These are phyloP conservation scores for Rhincodon typus DNA, from an alignment of 2,797 vertebrate genomes.

Conservation along the genomic window DNA sequence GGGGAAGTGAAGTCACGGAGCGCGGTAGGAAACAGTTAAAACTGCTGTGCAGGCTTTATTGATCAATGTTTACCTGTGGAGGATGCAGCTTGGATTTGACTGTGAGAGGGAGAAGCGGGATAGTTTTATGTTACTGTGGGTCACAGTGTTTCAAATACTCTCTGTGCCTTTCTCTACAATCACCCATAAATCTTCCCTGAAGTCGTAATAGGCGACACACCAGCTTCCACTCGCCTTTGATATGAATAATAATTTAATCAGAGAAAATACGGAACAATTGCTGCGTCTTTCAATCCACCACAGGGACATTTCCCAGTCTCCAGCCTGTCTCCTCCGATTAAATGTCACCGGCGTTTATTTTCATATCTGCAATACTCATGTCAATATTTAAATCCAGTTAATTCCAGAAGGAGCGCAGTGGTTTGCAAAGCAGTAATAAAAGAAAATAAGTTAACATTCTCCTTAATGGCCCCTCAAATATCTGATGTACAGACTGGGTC, in stretches of 20 bases:
- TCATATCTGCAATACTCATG: background rate
- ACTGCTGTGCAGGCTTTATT: background rate
- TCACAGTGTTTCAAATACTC: background rate
- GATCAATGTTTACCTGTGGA: background rate
- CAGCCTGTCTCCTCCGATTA: background rate
- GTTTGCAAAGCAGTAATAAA: background rate
- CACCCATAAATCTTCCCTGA: background rate
- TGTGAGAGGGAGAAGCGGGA: background rate
- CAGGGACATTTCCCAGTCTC: background rate
- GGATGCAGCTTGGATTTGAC: background rate
- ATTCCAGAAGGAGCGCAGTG: background rate
- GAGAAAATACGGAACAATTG: background rate
- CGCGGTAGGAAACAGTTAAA: background rate
- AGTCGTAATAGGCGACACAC: background rate
- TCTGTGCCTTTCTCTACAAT: background rate
- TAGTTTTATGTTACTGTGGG: too few species aligned
- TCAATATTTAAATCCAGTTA: background rate
- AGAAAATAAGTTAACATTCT: background rate
- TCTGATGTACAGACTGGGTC: background rate
- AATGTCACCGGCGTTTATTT: background rate
- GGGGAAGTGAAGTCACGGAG: background rate
- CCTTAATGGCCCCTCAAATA: background rate
- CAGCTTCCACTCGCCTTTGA: background rate
- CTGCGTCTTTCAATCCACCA: background rate
- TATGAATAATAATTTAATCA: constrained; percentile 4